Percentiles rank a stretch among this genome's conserved stretches.
phyloP scores from a whole-genome alignment of 2,797 vertebrate species.

The Chelonia mydas region DNA sequence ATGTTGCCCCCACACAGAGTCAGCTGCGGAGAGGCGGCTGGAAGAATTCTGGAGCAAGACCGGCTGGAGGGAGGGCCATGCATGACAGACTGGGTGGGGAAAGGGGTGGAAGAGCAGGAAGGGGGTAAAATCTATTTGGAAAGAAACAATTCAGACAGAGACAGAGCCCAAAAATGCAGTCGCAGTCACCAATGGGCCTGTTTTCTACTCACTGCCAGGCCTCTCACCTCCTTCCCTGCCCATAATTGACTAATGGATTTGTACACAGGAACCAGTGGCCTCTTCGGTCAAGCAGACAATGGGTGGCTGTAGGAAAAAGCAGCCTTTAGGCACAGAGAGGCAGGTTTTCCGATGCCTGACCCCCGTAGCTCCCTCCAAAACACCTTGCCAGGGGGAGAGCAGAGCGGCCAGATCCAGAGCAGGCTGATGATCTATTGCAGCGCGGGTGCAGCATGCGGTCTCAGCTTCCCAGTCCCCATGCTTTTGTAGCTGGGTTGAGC shows the following conservation, averaged over 20 bases:
- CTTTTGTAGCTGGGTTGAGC: not conserved
- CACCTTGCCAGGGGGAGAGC: not conserved
- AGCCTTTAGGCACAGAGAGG: not conserved
- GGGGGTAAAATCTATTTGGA: not conserved
- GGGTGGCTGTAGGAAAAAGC: not conserved
- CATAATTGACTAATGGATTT: not conserved
- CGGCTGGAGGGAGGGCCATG: not conserved
- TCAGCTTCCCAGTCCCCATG: not conserved
- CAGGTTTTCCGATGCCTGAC: not conserved
- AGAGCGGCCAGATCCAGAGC: not conserved
- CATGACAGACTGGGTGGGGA: no score
- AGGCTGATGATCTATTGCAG: not conserved
- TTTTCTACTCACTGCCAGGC: not conserved
- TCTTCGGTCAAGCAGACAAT: constrained; percentile 22
- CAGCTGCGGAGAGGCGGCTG: not conserved
- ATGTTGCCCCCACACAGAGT: no score
- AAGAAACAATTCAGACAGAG: not conserved
- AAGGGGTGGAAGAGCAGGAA: no score
- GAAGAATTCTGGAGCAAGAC: not conserved
- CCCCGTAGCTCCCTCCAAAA: not conserved
- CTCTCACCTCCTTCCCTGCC: not conserved
- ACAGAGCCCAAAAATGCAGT: not conserved
- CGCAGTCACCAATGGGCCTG: not conserved
- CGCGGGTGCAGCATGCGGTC: not conserved
- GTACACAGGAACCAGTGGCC: constrained; percentile 24